A percentile compares a stretch with the other conserved stretches of the same genome.
phyloP scores from a whole-genome alignment of 2,888 invertebrate species.

The Auanema sp. region DNA sequence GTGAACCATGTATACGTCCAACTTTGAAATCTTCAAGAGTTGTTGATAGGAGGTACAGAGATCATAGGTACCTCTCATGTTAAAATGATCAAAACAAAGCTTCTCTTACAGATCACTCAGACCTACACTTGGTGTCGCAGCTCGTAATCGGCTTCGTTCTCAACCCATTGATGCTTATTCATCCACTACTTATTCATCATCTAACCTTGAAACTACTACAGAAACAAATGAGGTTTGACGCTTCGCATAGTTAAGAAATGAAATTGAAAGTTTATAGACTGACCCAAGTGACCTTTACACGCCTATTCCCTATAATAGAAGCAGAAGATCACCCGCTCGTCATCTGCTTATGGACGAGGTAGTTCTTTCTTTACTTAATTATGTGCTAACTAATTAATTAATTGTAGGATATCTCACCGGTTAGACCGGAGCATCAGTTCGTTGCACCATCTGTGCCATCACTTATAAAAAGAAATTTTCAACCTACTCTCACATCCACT shows the following conservation, averaged over 20 bases:
- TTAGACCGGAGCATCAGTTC: slow-evolving; percentile 1
- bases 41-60: neutral
- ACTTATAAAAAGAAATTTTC: neutral
- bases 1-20: slow-evolving; percentile 9
- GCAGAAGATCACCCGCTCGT: neutral
- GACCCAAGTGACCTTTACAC: slow-evolving; percentile 16
- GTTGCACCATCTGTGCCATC: neutral
- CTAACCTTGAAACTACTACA: slow-evolving; percentile 5
- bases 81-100: neutral
- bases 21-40: neutral
- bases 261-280: slow-evolving; percentile 8
- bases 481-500: slow-evolving; percentile 12
- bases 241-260: neutral
- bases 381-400: neutral
- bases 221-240: slow-evolving; percentile 11
- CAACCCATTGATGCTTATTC: slow-evolving; percentile 11
- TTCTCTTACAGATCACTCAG: neutral
- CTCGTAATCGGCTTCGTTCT: neutral
- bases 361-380: neutral
- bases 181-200: slow-evolving; percentile 16
- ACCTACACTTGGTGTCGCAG: slow-evolving; percentile 1
- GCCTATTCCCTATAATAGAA: slow-evolving; percentile 2
- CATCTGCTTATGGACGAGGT: neutral
- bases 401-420: slow-evolving; percentile 14
- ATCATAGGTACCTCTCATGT: slow-evolving; percentile 3